Evolutionary conservation across 2,888 invertebrate genomes (phyloP), one percentile per base, ranked within the genome.

Genomic region (Chironomus tentans): DNA sequence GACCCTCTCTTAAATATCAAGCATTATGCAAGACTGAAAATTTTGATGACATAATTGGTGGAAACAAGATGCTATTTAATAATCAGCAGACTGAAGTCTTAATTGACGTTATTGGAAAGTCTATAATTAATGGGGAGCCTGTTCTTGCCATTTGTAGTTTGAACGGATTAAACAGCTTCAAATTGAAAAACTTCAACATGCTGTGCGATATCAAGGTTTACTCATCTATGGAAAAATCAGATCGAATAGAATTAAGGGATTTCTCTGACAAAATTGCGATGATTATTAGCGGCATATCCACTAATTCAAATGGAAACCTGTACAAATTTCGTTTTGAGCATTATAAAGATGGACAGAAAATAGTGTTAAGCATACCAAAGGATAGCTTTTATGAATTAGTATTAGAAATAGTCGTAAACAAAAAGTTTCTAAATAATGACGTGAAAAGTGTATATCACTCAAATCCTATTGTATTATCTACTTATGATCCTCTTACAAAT

Each of bases 141-240:
- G 95, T 96, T 0, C 96, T 95, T 95, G 95, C 95, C 82, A 95
- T 95, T 0, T 95, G 94, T 82, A 95, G 95, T 81, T 93, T 95
- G 1, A 88, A 56, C 24, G 94, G 94, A 13, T 88, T 94, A 12
- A 90, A 92, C 79, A 94, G 94, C 82, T 83, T 93, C 56, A 87
- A 88, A 79, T 88, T 91, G 0, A 28, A 28, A 18, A 18, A 22
- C 95, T 84, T 95, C 91, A 82, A 88, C 90, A 76, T 82, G 10
- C 92, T 95, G 77, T 94, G 95, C 85, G 94, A 93, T 79, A 89
- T 92, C 4, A 92, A 94, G 79, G 88, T 93, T 5, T 91, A 92
- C 80, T 85, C 90, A 5, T 89, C 90, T 0, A 83, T 95, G 81
- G 84, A 84, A 68, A 96, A 96, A 84, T 92, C 92, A 0, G 93